Percentiles rank a stretch among this genome's conserved stretches.
Evolutionary conservation across 2,888 invertebrate genomes (phyloP).

Genomic region (Pterostichus madidus): DNA sequence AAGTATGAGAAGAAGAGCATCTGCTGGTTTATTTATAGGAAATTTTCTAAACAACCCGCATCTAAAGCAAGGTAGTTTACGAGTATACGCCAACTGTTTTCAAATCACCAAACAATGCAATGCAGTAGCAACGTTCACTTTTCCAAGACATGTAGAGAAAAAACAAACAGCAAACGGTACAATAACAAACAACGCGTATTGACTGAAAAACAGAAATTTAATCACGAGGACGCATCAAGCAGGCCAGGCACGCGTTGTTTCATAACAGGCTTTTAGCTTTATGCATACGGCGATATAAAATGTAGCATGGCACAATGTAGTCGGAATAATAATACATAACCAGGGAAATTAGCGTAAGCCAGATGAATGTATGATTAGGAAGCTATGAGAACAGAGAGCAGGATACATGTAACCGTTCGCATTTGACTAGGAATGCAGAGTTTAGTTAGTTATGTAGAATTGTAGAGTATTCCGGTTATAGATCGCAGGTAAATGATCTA

Average conservation of each 20-base stretch:
- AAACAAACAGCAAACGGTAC: slow-evolving; percentile 33
- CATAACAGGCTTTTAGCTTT: slow-evolving; percentile 54
- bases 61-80: slow-evolving; percentile 14
- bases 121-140: slow-evolving; percentile 39
- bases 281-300: slow-evolving; percentile 46
- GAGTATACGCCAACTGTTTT: no score
- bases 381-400: background rate
- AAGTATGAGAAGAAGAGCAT: background rate
- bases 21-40: background rate
- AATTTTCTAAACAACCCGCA: slow-evolving; percentile 2
- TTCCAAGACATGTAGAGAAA: slow-evolving; percentile 36
- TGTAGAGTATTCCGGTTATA: slow-evolving; percentile 27
- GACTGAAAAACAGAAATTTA: slow-evolving; percentile 48
- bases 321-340: slow-evolving; percentile 6
- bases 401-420: no score
- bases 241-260: slow-evolving; percentile 34
- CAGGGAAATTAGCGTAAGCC: background rate
- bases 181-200: slow-evolving; percentile 29
- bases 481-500: background rate
- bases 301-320: slow-evolving; percentile 13
- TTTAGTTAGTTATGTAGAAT: slow-evolving; percentile 23
- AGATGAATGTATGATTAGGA: slow-evolving; percentile 11
- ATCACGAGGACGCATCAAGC: slow-evolving; percentile 47
- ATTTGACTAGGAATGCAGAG: background rate
- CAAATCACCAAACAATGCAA: slow-evolving; percentile 27